Evolutionary conservation across 1,140 invertebrate species (phyloP).

Genomic region (Lordiphosa collinella): DNA sequence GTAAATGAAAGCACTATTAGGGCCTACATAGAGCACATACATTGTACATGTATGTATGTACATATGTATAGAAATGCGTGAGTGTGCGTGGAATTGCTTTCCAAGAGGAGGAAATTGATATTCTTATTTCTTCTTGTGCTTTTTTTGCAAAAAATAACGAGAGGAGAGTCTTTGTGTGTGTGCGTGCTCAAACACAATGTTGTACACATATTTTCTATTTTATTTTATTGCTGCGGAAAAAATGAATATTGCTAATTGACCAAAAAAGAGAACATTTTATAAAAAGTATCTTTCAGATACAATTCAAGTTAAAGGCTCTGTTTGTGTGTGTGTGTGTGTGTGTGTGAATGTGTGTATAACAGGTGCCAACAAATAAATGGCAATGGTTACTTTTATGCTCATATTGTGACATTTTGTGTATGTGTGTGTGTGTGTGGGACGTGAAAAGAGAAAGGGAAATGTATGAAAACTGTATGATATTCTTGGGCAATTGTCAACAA

Average conservation of each 20-base stretch:
- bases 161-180: slow-evolving; percentile 19
- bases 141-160: slow-evolving; percentile 30
- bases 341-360: slow-evolving; percentile 49
- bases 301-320: slow-evolving; percentile 49
- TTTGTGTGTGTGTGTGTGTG: slow-evolving; percentile 7
- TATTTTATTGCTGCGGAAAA: slow-evolving; percentile 44
- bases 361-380: slow-evolving; percentile 59
- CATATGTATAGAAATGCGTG: slow-evolving; percentile 20
- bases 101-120: slow-evolving; percentile 67
- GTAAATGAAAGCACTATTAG: slow-evolving; percentile 43
- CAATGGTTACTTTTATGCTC: slow-evolving; percentile 61
- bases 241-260: slow-evolving; percentile 68
- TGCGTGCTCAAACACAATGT: slow-evolving; percentile 15
- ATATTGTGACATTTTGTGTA: slow-evolving; percentile 35
- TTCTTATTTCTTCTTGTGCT: slow-evolving; percentile 66
- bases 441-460: slow-evolving; percentile 15
- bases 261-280: slow-evolving; percentile 59
- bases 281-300: slow-evolving; percentile 44
- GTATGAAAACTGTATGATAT: slow-evolving; percentile 38
- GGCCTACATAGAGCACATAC: slow-evolving; percentile 3
- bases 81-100: slow-evolving; percentile 44
- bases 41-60: slow-evolving; percentile 1
- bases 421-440: slow-evolving; percentile 12
- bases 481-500: slow-evolving; percentile 57
- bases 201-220: slow-evolving; percentile 60